phyloP scores from a whole-genome alignment of 1,140 invertebrate genomes.

The Marisa cornuarietis region DNA sequence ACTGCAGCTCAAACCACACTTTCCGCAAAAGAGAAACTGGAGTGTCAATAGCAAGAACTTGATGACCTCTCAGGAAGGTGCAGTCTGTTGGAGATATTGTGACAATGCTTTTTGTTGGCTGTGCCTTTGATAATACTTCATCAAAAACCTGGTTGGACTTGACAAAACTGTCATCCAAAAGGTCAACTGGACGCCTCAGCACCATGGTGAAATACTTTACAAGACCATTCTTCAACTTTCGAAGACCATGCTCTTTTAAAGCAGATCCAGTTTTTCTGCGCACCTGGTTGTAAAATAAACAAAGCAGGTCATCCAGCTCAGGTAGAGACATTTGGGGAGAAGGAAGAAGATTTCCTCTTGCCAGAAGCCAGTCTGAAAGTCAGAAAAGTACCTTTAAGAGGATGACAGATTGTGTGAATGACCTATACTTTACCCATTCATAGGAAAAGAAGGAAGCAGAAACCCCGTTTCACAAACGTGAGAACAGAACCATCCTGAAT shows the following conservation, averaged over 20 bases:
- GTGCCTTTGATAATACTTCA: constrained; percentile 9
- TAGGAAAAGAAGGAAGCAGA: too few relatives aligned
- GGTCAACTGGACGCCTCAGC: not conserved
- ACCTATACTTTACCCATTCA: too few relatives aligned
- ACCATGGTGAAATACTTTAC: constrained; percentile 8
- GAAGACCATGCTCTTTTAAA: constrained; percentile 10
- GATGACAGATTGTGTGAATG: too few relatives aligned
- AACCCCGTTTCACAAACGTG: too few relatives aligned
- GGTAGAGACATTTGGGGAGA: constrained; percentile 1
- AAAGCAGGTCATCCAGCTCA: constrained; percentile 15
- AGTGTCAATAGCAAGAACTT: constrained; percentile 14
- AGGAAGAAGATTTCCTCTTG: too few relatives aligned
- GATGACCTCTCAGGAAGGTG: constrained; percentile 12
- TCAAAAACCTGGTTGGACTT: constrained; percentile 16
- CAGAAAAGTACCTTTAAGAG: too few relatives aligned
- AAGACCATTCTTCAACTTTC: not conserved
- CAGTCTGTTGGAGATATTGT: constrained; percentile 2
- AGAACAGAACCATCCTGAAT: too few relatives aligned
- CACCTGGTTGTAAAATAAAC: constrained; percentile 16
- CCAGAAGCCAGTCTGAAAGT: too few relatives aligned
- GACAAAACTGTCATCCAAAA: not conserved
- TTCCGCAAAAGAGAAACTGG: constrained; percentile 29
- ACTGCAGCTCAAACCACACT: constrained; percentile 36
- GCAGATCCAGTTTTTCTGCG: constrained; percentile 32
- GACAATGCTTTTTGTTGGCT: constrained; percentile 2